Conservation (phyloP, 2,113 vertebrate species). For the Misgurnus mizolepis region DNA sequence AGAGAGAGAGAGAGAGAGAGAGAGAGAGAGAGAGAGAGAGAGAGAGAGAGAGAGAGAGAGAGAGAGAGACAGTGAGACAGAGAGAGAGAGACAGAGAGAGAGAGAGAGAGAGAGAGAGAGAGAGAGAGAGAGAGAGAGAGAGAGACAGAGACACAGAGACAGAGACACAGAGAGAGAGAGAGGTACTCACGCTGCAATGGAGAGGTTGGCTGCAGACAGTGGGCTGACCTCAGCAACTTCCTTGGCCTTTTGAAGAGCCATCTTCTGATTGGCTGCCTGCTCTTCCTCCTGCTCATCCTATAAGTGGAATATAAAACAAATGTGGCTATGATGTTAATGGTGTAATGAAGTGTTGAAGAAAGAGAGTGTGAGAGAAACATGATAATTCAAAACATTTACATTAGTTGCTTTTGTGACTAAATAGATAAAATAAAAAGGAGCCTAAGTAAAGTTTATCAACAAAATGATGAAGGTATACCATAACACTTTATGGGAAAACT, state of each 20-base stretch:
- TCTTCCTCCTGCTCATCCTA: conserved; percentile 97
- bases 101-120: too few species aligned
- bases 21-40: neutral
- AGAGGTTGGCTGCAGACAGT: conserved; percentile 90
- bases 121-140: too few species aligned
- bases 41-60: conserved; percentile 11
- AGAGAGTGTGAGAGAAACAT: neutral
- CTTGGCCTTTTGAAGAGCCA: conserved; percentile 94
- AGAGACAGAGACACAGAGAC: too few species aligned
- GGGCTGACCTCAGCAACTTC: conserved; percentile 98
- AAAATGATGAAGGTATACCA: too few species aligned
- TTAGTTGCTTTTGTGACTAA: neutral
- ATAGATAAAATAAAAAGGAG: too few species aligned
- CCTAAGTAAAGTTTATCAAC: too few species aligned
- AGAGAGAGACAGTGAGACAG: neutral
- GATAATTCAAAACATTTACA: neutral
- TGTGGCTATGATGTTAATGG: neutral
- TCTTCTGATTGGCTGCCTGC: conserved; percentile 91
- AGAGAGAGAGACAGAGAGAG: too few species aligned
- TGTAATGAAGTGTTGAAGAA: conserved; percentile 12
- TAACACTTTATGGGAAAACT: too few species aligned
- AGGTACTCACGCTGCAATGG: conserved; percentile 88
- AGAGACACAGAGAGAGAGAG: too few species aligned
- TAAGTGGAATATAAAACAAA: neutral
- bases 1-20: neutral